phyloP scores from a whole-genome alignment of 2,797 vertebrate species.

The Hypotaenidia okinawae region DNA sequence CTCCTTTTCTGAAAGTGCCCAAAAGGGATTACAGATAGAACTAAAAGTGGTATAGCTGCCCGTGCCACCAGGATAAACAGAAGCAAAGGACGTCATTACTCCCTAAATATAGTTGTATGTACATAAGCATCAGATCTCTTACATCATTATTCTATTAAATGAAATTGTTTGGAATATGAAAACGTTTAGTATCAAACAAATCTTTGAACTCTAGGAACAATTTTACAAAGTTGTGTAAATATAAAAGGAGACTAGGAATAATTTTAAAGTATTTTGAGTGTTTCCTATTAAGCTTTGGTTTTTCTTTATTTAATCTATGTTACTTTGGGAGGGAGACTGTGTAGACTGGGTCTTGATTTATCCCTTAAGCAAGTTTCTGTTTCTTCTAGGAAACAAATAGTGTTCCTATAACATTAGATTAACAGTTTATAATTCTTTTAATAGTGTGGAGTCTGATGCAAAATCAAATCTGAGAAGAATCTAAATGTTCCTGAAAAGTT shows the following conservation, averaged over 20 bases:
- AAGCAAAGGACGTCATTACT: not conserved
- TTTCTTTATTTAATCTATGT: not conserved
- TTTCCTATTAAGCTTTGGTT: not conserved
- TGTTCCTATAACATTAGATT: not conserved
- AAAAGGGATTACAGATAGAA: not conserved
- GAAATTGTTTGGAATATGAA: not conserved
- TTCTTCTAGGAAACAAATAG: not conserved
- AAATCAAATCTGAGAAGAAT: not conserved
- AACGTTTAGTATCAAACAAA: not conserved
- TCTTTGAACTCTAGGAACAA: not conserved
- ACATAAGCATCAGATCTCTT: not conserved
- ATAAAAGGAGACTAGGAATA: not conserved
- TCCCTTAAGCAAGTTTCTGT: not conserved
- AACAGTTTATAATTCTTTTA: not conserved
- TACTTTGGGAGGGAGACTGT: accelerated
- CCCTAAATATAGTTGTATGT: not conserved
- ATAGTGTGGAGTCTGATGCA: not conserved
- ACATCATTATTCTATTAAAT: not conserved
- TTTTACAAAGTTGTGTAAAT: not conserved
- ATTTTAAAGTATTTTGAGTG: not conserved
- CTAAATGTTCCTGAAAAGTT: not conserved
- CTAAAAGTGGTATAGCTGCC: not conserved
- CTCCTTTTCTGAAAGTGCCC: not conserved
- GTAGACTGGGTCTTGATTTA: not conserved
- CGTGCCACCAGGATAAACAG: not conserved